Percentiles rank a stretch among this genome's conserved stretches.
phyloP scores from a whole-genome alignment of 2,797 vertebrate species.

The Spatula versicolor region DNA sequence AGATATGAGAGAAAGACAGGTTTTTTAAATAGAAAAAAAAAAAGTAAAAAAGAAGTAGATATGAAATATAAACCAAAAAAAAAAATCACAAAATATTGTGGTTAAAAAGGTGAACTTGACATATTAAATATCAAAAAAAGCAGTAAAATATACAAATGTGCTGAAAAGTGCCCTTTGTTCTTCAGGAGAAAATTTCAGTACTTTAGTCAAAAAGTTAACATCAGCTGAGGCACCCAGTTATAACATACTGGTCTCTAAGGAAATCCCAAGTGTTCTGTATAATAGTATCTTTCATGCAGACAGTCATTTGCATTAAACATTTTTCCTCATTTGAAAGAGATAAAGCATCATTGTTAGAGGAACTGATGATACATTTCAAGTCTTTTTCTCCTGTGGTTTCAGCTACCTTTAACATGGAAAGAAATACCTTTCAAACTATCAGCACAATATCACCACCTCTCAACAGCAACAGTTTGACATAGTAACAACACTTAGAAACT shows the following conservation, averaged over 20 bases:
- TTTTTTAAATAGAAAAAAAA: background rate
- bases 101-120: background rate
- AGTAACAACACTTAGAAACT: background rate
- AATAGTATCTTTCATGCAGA: conserved; percentile 8
- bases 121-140: background rate
- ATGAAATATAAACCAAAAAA: background rate
- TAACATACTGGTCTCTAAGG: background rate
- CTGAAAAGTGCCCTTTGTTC: background rate
- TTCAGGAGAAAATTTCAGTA: background rate
- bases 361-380: conserved; percentile 16
- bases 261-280: background rate
- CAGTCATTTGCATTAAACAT: conserved; percentile 36
- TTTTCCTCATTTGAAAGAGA: conserved; percentile 30
- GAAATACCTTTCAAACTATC: background rate
- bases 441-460: background rate
- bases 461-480: background rate
- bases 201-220: background rate
- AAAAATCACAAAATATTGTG: background rate
- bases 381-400: conserved; percentile 26
- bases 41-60: background rate
- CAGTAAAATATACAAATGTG: background rate
- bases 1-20: background rate
- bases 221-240: background rate
- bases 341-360: conserved; percentile 27
- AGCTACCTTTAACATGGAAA: background rate